These are phyloP conservation scores for Thunnus maccoyii DNA, from an alignment of 2,113 vertebrate genomes.

Conservation along the genomic window DNA sequence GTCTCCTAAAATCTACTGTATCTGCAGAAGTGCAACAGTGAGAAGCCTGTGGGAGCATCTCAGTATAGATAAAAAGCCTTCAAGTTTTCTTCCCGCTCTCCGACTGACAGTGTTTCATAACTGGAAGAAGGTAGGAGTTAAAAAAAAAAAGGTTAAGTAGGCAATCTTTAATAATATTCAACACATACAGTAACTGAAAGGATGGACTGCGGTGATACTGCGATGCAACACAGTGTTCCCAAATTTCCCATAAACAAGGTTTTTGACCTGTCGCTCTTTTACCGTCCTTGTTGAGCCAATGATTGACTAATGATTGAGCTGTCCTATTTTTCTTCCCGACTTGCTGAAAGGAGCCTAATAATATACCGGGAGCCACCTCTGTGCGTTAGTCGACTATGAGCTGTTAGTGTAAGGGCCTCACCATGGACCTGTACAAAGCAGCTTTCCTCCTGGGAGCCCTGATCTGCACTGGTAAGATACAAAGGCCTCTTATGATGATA, in stretches of 20 bases:
- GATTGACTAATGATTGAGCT: constrained; percentile 78
- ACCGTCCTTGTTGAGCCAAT: constrained; percentile 80
- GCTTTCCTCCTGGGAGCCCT: constrained; percentile 73
- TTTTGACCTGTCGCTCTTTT: constrained; percentile 71
- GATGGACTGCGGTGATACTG: background rate
- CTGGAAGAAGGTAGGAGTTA: background rate
- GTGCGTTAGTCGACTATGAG: constrained; percentile 40
- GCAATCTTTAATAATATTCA: background rate
- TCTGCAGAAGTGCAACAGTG: background rate
- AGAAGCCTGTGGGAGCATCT: background rate
- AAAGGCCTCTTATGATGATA: background rate
- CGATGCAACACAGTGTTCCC: background rate
- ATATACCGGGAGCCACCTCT: constrained; percentile 28
- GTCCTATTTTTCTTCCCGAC: constrained; percentile 68
- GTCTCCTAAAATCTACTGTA: background rate
- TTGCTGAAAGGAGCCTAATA: constrained; percentile 51
- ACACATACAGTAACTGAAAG: background rate
- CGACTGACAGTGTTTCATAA: background rate
- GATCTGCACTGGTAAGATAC: constrained; percentile 76
- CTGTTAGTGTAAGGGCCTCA: constrained; percentile 59
- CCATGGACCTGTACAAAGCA: constrained; percentile 77
- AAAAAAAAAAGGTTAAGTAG: background rate
- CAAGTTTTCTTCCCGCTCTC: background rate
- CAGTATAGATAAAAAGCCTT: background rate
- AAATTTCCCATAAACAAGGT: constrained; percentile 54